These are phyloP conservation scores for Allobates femoralis DNA, from an alignment of 2,797 vertebrate genomes.

Conservation along the genomic window DNA sequence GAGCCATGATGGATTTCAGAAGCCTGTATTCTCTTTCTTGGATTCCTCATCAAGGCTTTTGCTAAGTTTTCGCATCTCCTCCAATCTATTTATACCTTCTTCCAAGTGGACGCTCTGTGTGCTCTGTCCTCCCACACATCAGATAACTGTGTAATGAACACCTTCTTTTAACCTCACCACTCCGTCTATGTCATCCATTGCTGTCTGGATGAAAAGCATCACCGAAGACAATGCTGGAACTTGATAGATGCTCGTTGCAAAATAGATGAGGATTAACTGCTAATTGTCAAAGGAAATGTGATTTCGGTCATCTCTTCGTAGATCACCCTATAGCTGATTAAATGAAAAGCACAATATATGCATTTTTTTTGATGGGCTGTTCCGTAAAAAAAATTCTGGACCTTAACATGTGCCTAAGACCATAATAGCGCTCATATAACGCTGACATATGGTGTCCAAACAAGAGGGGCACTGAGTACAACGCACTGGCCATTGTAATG, in stretches of 20 bases:
- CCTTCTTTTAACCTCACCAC: slow-evolving; percentile 50
- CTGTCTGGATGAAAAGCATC: slow-evolving; percentile 48
- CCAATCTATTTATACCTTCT: slow-evolving; percentile 39
- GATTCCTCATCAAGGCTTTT: slow-evolving; percentile 27
- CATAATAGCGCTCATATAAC: neutral
- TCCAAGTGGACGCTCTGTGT: slow-evolving; percentile 40
- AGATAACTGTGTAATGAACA: slow-evolving; percentile 54
- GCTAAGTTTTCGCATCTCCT: slow-evolving; percentile 39
- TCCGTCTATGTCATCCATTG: slow-evolving; percentile 58
- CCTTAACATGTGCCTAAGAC: neutral
- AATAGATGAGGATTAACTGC: slow-evolving; percentile 50
- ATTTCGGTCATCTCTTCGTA: neutral
- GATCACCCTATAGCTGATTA: neutral
- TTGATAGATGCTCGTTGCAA: slow-evolving; percentile 54
- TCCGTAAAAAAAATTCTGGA: neutral
- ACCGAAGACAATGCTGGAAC: slow-evolving; percentile 38
- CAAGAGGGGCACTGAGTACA: neutral
- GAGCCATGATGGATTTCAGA: slow-evolving; percentile 2
- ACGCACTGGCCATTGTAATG: neutral
- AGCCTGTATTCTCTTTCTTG: neutral
- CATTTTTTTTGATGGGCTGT: neutral
- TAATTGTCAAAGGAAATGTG: slow-evolving; percentile 52
- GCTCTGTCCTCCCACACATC: slow-evolving; percentile 41
- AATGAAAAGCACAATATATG: neutral
- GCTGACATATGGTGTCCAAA: neutral